Percentiles rank a stretch among this genome's conserved stretches.
These are phyloP conservation scores for Laticauda colubrina DNA, from an alignment of 2,113 vertebrate species.

Conservation along the genomic window DNA sequence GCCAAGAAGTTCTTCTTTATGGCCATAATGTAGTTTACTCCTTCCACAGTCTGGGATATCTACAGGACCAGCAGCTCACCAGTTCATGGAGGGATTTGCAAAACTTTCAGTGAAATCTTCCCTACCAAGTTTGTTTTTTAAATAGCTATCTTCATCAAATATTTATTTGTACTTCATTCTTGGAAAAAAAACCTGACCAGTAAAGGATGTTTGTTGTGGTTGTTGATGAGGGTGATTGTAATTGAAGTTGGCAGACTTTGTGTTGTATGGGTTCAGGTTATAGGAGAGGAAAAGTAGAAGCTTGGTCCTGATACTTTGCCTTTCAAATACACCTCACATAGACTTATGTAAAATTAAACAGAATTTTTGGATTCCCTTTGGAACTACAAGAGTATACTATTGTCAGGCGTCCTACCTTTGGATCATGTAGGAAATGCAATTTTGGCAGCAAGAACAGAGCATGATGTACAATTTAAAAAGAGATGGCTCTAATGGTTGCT, in stretches of 20 bases:
- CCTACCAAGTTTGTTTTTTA: neutral
- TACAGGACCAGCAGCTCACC: neutral
- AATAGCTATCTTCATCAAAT: neutral
- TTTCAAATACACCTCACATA: neutral
- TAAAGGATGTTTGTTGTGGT: neutral
- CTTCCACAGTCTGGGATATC: neutral
- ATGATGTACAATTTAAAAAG: neutral
- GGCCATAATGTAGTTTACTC: neutral
- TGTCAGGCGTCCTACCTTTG: neutral
- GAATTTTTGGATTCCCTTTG: neutral
- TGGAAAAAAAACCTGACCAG: neutral
- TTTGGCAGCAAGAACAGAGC: neutral
- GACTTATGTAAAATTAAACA: neutral
- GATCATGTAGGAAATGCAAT: neutral
- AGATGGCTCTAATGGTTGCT: neutral
- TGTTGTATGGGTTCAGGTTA: neutral
- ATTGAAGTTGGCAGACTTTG: neutral
- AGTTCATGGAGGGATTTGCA: neutral
- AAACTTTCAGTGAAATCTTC: conserved; percentile 14
- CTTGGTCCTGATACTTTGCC: neutral
- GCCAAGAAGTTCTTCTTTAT: neutral
- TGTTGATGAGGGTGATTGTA: neutral
- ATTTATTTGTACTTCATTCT: conserved; percentile 4
- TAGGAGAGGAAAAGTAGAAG: neutral
- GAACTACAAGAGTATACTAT: neutral